phyloP scores from a whole-genome alignment of 2,888 invertebrate species.

The Acanthosepion lycidas region DNA sequence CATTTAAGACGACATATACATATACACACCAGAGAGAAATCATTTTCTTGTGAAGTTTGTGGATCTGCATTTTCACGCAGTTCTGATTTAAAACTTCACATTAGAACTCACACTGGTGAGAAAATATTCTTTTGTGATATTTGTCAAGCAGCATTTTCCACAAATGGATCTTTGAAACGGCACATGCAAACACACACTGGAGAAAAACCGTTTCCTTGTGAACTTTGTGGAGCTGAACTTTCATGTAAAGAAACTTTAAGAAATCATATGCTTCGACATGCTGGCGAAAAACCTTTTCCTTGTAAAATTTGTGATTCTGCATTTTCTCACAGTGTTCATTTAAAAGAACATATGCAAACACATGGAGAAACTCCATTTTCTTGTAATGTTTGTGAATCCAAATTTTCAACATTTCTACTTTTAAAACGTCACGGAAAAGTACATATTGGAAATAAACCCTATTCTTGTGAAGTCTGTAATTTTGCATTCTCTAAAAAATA shows the following conservation, averaged over 20 bases:
- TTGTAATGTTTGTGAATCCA: background rate
- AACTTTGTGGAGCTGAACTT: background rate
- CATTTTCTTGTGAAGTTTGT: no score
- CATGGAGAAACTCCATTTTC: background rate
- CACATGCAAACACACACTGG: slow-evolving; percentile 5
- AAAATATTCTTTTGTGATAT: slow-evolving; percentile 14
- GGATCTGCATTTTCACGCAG: no score
- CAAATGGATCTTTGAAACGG: background rate
- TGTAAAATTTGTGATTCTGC: background rate
- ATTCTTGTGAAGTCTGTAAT: background rate
- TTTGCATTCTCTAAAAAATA: background rate
- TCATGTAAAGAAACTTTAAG: background rate
- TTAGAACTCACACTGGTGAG: background rate
- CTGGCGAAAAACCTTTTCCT: background rate
- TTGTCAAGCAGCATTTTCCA: background rate
- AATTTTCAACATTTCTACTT: no score
- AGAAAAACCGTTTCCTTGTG: background rate
- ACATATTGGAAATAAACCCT: background rate
- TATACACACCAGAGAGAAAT: no score
- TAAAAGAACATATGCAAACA: background rate
- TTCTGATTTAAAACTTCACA: no score
- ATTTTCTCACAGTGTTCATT: background rate
- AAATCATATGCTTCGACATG: background rate
- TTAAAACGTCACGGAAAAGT: background rate
- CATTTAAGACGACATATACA: no score